These are phyloP conservation scores for Netelia melanura DNA, from an alignment of 2,888 invertebrate genomes.

Conservation along the genomic window DNA sequence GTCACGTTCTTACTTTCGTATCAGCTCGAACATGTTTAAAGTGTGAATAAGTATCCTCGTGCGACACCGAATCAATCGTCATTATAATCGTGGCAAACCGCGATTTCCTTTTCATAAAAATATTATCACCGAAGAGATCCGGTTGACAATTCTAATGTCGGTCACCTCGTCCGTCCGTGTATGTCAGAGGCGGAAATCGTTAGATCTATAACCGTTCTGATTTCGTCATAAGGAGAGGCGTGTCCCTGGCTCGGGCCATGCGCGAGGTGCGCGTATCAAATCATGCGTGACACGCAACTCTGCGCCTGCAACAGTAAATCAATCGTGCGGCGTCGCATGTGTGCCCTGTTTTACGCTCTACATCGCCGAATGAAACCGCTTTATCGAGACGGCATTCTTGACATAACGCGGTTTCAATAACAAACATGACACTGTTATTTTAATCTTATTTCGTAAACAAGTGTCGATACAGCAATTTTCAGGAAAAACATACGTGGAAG, in stretches of 20 bases:
- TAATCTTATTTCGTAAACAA: too few relatives aligned
- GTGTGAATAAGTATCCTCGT: not conserved
- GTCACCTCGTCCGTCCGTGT: not conserved
- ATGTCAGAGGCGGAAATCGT: slow-evolving; percentile 55
- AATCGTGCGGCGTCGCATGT: slow-evolving; percentile 25
- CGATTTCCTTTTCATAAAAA: not conserved
- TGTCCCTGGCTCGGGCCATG: slow-evolving; percentile 53
- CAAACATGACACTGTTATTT: not conserved
- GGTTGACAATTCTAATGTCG: not conserved
- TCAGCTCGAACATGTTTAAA: slow-evolving; percentile 1
- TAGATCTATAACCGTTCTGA: slow-evolving; percentile 22
- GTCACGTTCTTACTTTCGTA: slow-evolving; percentile 1
- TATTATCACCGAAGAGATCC: not conserved
- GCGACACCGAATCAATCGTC: not conserved
- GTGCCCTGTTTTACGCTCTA: slow-evolving; percentile 51
- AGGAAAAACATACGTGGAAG: too few relatives aligned
- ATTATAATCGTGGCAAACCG: not conserved
- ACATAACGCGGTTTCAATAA: not conserved
- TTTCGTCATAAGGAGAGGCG: slow-evolving; percentile 63
- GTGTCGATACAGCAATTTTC: too few relatives aligned
- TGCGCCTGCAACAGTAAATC: slow-evolving; percentile 36
- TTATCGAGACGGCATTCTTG: slow-evolving; percentile 36
- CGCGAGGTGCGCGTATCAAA: slow-evolving; percentile 34
- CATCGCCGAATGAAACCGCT: slow-evolving; percentile 39
- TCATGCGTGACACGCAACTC: slow-evolving; percentile 54